These are phyloP conservation scores for Ophioninae sp. DNA, from an alignment of 2,888 invertebrate genomes.

Conservation along the genomic window DNA sequence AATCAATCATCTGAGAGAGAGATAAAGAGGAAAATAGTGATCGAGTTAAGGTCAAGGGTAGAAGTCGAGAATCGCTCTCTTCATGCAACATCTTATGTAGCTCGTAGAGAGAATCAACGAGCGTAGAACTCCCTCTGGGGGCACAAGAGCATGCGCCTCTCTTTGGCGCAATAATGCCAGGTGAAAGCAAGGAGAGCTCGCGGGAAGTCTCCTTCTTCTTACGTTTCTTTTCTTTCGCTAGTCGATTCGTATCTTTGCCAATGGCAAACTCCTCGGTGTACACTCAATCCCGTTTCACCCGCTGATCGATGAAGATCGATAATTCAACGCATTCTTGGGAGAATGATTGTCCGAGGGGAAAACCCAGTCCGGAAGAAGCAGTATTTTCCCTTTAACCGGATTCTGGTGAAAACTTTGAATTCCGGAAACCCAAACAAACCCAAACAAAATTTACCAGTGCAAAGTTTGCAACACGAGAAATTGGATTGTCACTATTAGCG, in stretches of 20 bases:
- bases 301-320: background rate
- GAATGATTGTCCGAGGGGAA: too few relatives aligned
- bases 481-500: too few relatives aligned
- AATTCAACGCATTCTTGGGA: too few relatives aligned
- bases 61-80: constrained; percentile 47
- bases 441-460: too few relatives aligned
- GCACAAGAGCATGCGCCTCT: constrained; percentile 24
- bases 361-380: too few relatives aligned
- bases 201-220: constrained; percentile 31
- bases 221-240: constrained; percentile 4
- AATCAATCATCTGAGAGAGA: too few relatives aligned
- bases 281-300: constrained; percentile 7
- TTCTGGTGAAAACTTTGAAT: too few relatives aligned
- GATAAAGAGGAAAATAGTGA: background rate
- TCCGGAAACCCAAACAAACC: too few relatives aligned
- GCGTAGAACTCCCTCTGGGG: constrained; percentile 44
- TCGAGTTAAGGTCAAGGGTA: constrained; percentile 50
- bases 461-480: too few relatives aligned
- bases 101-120: constrained; percentile 51
- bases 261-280: constrained; percentile 6
- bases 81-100: constrained; percentile 31
- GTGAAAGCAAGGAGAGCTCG: constrained; percentile 62
- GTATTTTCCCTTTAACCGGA: too few relatives aligned
- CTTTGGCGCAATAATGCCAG: constrained; percentile 38
- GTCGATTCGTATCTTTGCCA: constrained; percentile 43